Evolutionary conservation across 2,113 vertebrate genomes (phyloP).

Genomic region (Callionymus lyra): DNA sequence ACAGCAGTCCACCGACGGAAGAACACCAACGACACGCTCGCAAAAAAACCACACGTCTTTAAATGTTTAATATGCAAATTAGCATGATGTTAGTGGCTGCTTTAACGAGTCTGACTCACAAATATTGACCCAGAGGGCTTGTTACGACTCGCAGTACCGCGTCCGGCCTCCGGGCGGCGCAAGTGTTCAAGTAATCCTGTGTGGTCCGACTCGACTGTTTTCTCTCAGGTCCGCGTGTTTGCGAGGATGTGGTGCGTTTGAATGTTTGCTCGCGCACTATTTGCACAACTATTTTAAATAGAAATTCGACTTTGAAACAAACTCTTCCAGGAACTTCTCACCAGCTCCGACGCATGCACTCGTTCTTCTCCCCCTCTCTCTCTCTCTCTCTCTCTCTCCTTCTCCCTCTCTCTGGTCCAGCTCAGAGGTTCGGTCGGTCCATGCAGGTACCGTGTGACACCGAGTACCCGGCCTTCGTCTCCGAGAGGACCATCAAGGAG

Average conservation of each 20-base stretch:
- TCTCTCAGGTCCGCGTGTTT: conserved; percentile 36
- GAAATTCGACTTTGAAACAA: conserved; percentile 21
- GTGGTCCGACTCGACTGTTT: conserved; percentile 22
- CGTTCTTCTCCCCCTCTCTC: not conserved
- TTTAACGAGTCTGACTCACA: conserved; percentile 7
- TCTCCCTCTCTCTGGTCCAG: conserved; percentile 48
- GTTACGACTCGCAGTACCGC: conserved; percentile 12
- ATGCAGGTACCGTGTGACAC: conserved; percentile 92
- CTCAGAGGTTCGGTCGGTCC: conserved; percentile 79
- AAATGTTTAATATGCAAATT: conserved; percentile 7
- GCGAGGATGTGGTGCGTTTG: conserved; percentile 29
- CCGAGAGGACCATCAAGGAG: conserved; percentile 98
- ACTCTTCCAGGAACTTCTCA: conserved; percentile 16
- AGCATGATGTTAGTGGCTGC: not conserved
- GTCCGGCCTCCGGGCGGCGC: conserved; percentile 53
- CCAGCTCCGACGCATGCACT: not conserved
- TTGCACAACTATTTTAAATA: conserved; percentile 29
- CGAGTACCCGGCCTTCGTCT: conserved; percentile 94
- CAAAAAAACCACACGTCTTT: conserved; percentile 1
- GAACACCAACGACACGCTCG: conserved; percentile 1
- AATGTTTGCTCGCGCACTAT: conserved; percentile 23
- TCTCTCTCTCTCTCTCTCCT: not conserved
- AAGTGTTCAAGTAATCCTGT: conserved; percentile 45
- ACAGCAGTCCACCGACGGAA: conserved; percentile 23
- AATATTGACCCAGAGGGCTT: not conserved